Percentiles rank a stretch among this genome's conserved stretches.
phyloP scores from a whole-genome alignment of 2,113 vertebrate genomes.

The Ginglymostoma cirratum region DNA sequence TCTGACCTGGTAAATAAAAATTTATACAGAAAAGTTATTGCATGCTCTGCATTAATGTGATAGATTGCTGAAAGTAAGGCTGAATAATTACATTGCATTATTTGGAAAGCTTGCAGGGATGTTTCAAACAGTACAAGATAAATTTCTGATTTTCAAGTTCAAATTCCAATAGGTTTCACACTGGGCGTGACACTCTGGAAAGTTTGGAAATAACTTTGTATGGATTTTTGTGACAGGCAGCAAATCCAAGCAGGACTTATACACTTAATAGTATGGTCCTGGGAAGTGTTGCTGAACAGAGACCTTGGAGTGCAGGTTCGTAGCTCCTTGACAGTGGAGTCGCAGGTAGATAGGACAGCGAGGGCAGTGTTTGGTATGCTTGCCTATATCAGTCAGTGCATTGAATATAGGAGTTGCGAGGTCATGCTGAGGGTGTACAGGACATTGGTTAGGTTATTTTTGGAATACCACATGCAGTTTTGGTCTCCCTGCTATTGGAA shows the following conservation, averaged over 20 bases:
- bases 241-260: neutral
- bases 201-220: neutral
- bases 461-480: too few relatives aligned
- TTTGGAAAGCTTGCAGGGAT: neutral
- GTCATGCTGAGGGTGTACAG: too few relatives aligned
- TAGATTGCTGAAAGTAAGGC: neutral
- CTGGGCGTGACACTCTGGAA: neutral
- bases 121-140: neutral
- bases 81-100: neutral
- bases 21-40: neutral
- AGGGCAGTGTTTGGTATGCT: too few relatives aligned
- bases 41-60: neutral
- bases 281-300: too few relatives aligned
- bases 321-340: too few relatives aligned
- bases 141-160: neutral
- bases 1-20: constrained; percentile 81
- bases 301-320: too few relatives aligned
- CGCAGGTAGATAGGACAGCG: too few relatives aligned
- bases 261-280: too few relatives aligned
- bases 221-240: neutral
- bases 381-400: too few relatives aligned
- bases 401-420: too few relatives aligned
- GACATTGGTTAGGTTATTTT: too few relatives aligned
- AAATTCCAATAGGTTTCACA: neutral
- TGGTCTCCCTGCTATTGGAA: too few relatives aligned